These are phyloP conservation scores for Pycnonotus jocosus DNA, from an alignment of 2,113 vertebrate genomes.

Conservation along the genomic window DNA sequence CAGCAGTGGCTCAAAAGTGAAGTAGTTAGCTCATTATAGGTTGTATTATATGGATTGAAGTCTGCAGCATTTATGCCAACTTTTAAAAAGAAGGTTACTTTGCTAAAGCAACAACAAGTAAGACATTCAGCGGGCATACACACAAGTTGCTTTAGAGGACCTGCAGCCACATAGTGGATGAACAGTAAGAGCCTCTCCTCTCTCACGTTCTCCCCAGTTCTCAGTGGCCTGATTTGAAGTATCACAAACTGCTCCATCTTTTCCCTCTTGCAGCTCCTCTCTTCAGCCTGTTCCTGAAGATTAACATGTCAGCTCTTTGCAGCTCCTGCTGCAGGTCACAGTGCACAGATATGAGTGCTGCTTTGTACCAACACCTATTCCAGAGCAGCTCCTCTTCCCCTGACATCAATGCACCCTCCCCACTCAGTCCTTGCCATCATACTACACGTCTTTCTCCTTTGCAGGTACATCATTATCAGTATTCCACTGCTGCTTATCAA, in stretches of 20 bases:
- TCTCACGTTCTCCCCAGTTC: neutral
- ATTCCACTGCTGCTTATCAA: neutral
- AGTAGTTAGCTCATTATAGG: slow-evolving; percentile 5
- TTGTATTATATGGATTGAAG: neutral
- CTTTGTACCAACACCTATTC: neutral
- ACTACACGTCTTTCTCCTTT: neutral
- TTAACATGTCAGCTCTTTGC: neutral
- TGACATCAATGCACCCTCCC: neutral
- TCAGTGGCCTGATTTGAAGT: neutral
- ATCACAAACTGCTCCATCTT: neutral
- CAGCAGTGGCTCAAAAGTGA: neutral
- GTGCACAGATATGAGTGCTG: accelerated
- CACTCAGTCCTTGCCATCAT: too few species aligned
- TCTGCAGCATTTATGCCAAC: neutral
- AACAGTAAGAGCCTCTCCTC: neutral
- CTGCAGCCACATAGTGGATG: neutral
- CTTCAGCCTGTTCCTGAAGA: neutral
- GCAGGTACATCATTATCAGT: neutral
- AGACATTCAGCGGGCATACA: neutral
- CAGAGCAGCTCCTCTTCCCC: neutral
- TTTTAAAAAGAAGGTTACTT: slow-evolving; percentile 11
- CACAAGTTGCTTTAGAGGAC: neutral
- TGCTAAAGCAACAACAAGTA: neutral
- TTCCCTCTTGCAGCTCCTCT: neutral
- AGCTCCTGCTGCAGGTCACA: neutral